Percentiles rank a stretch among this genome's conserved stretches.
These are phyloP conservation scores for Dromococcyx pavoninus DNA, from an alignment of 2,797 vertebrate species.

Conservation along the genomic window DNA sequence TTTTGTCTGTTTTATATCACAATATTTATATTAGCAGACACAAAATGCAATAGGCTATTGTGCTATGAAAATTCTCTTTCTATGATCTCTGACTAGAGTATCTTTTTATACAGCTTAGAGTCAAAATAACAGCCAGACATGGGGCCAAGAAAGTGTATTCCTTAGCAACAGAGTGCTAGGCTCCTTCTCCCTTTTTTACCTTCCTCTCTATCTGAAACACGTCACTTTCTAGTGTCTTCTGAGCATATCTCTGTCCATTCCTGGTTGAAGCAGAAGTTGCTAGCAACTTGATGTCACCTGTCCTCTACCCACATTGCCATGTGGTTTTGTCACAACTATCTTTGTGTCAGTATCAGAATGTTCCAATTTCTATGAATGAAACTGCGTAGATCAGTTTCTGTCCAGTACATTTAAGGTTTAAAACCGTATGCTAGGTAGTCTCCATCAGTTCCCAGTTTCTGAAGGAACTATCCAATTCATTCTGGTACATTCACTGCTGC, in stretches of 20 bases:
- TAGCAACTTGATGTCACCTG: not conserved
- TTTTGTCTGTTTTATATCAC: not conserved
- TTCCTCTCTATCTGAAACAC: not conserved
- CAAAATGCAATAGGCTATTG: not conserved
- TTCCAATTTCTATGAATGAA: not conserved
- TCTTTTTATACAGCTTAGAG: not conserved
- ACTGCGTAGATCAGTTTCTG: not conserved
- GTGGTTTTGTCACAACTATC: accelerated
- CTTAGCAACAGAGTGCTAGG: not conserved
- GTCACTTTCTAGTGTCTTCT: not conserved
- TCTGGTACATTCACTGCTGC: not conserved
- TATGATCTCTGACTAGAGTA: not conserved
- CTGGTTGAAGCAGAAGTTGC: not conserved
- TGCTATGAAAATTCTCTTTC: not conserved
- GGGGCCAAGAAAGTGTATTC: not conserved
- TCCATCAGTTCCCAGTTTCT: not conserved
- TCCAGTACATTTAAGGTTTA: not conserved
- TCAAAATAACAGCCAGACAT: not conserved
- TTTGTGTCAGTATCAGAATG: not conserved
- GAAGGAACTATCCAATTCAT: not conserved
- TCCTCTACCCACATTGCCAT: not conserved
- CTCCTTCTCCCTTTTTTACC: not conserved
- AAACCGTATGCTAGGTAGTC: not conserved
- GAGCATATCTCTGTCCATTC: not conserved
- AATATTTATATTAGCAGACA: not conserved